Evolutionary conservation across 2,113 vertebrate genomes (phyloP).

Genomic region (Tamias sibiricus): DNA sequence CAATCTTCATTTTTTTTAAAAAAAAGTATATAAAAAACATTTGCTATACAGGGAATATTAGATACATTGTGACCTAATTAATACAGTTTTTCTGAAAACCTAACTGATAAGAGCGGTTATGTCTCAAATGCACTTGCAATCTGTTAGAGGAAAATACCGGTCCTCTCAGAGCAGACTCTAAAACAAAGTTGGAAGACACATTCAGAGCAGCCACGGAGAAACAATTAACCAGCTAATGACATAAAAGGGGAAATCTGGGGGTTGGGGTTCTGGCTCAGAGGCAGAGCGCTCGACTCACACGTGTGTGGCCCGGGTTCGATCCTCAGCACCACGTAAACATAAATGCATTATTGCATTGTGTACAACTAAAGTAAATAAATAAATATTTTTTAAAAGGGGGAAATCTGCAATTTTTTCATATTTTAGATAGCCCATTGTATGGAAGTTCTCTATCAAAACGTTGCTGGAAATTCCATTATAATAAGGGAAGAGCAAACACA

Average conservation of each 20-base stretch:
- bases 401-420: neutral
- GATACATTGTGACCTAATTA: conserved; percentile 66
- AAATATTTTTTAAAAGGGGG: too few relatives aligned
- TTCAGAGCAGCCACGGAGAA: conserved; percentile 12
- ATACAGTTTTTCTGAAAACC: conserved; percentile 47
- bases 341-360: too few relatives aligned
- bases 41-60: conserved; percentile 13
- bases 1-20: neutral
- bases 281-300: too few relatives aligned
- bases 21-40: neutral
- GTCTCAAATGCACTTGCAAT: conserved; percentile 1
- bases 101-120: conserved; percentile 47
- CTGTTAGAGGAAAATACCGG: conserved; percentile 5
- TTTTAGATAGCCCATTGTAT: neutral
- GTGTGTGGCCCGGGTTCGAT: too few relatives aligned
- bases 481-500: conserved; percentile 74
- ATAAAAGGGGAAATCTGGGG: neutral
- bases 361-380: too few relatives aligned
- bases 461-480: conserved; percentile 78
- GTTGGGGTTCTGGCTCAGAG: too few relatives aligned
- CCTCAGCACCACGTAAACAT: too few relatives aligned
- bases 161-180: neutral
- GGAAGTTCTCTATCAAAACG: conserved; percentile 74
- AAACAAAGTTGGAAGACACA: conserved; percentile 29
- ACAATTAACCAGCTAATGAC: conserved; percentile 26